Percentiles rank a stretch among this genome's conserved stretches.
These are phyloP conservation scores for Ginglymostoma cirratum DNA, from an alignment of 2,113 vertebrate species.

Conservation along the genomic window DNA sequence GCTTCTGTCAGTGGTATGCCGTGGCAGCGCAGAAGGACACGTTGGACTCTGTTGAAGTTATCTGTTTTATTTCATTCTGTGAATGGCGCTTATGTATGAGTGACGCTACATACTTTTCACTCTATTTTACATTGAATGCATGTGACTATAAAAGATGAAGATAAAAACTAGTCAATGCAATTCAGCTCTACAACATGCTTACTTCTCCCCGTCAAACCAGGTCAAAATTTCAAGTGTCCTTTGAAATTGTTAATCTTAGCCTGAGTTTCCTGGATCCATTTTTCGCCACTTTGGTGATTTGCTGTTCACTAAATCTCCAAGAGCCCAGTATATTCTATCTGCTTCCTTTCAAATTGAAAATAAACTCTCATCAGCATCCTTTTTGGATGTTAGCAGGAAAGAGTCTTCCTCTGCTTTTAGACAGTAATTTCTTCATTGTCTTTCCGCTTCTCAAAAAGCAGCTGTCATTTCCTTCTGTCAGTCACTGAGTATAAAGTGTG, in stretches of 20 bases:
- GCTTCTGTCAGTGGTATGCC: too few species aligned
- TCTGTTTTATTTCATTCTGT: too few species aligned
- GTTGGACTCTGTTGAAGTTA: too few species aligned
- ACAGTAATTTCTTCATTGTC: not conserved
- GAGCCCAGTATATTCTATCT: not conserved
- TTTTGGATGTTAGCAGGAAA: not conserved
- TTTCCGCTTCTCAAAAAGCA: not conserved
- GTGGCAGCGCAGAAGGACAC: too few species aligned
- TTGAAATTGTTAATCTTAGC: not conserved
- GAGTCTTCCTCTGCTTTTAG: too few species aligned
- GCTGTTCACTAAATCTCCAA: not conserved
- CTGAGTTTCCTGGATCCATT: not conserved
- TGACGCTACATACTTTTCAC: too few species aligned
- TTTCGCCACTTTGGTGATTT: not conserved
- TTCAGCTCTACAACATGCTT: not conserved
- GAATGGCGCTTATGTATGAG: too few species aligned
- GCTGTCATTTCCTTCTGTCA: not conserved
- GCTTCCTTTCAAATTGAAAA: not conserved
- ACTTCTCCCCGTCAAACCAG: not conserved
- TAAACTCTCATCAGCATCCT: not conserved
- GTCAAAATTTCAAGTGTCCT: not conserved
- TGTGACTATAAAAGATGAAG: too few species aligned
- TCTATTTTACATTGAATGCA: too few species aligned
- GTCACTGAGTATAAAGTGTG: not conserved
- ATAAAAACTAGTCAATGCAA: not conserved